Evolutionary conservation across 2,113 vertebrate genomes (phyloP).

Genomic region (Ornithorhynchus anatinus): DNA sequence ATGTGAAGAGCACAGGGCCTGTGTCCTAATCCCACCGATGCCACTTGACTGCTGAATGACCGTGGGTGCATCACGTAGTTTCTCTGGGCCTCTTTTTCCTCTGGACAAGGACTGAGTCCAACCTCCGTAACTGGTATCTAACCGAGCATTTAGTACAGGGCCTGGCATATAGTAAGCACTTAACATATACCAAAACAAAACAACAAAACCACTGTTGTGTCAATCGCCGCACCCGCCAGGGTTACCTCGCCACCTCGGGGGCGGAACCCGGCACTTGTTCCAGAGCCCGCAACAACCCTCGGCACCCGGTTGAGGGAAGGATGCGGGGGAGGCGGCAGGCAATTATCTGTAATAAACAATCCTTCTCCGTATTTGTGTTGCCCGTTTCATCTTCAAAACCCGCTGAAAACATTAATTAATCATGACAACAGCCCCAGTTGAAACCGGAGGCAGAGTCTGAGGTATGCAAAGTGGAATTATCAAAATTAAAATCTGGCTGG

Average conservation of each 20-base stretch:
- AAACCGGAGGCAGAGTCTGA: constrained; percentile 21
- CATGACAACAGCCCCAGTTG: constrained; percentile 11
- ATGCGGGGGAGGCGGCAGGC: neutral
- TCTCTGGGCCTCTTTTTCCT: too few relatives aligned
- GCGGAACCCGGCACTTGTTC: neutral
- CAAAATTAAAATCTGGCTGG: constrained; percentile 25
- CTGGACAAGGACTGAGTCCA: too few relatives aligned
- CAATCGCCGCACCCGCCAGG: too few relatives aligned
- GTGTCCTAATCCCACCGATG: too few relatives aligned
- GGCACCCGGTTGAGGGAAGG: neutral
- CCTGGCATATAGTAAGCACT: too few relatives aligned
- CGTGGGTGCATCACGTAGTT: too few relatives aligned
- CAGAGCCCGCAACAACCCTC: neutral
- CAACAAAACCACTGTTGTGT: too few relatives aligned
- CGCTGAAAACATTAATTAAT: constrained; percentile 36
- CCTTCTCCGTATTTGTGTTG: neutral
- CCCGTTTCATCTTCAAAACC: constrained; percentile 13
- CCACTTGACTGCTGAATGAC: too few relatives aligned
- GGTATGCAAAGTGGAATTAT: constrained; percentile 26
- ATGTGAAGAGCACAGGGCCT: too few relatives aligned
- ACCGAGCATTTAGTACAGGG: too few relatives aligned
- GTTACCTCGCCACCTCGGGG: neutral
- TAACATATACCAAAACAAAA: too few relatives aligned
- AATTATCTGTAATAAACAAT: constrained; percentile 16
- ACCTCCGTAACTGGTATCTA: too few relatives aligned